These are phyloP conservation scores for Lathamus discolor DNA, from an alignment of 2,113 vertebrate genomes.

Conservation along the genomic window DNA sequence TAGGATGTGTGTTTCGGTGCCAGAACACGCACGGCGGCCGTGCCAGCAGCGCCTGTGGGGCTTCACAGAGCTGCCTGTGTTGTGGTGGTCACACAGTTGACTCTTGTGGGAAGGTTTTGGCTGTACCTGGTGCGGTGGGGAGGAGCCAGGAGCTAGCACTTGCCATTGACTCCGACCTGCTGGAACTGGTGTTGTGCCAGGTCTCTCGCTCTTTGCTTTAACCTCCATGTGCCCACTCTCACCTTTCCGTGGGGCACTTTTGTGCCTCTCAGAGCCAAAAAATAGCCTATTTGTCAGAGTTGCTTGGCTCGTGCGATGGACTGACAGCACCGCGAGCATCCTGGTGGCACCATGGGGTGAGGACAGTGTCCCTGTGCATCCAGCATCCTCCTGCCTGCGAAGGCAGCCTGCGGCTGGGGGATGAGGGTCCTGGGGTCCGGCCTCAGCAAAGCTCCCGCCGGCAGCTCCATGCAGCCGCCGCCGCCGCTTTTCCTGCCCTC, in stretches of 20 bases:
- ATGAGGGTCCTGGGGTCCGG: fast-evolving
- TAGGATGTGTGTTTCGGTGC: slow-evolving; percentile 9
- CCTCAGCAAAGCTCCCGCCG: fast-evolving
- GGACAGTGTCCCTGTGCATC: fast-evolving
- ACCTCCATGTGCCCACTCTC: fast-evolving
- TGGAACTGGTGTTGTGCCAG: neutral
- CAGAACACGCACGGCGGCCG: neutral
- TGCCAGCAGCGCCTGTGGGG: neutral
- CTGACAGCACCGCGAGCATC: neutral
- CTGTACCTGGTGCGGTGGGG: neutral
- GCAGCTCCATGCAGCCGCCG: neutral
- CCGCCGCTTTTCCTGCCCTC: neutral
- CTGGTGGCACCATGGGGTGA: fast-evolving
- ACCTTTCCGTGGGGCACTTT: neutral
- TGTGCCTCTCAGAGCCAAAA: neutral
- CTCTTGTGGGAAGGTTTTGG: neutral
- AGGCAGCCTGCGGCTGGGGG: neutral
- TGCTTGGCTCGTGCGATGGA: neutral
- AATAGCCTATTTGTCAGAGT: fast-evolving
- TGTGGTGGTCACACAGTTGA: neutral
- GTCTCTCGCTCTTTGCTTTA: neutral
- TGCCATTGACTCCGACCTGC: neutral
- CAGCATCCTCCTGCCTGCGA: neutral
- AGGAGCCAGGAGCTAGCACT: neutral
- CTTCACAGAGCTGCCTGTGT: slow-evolving; percentile 32